Conservation (phyloP, 2,797 vertebrate species). For the Loris lydekkerianus region DNA sequence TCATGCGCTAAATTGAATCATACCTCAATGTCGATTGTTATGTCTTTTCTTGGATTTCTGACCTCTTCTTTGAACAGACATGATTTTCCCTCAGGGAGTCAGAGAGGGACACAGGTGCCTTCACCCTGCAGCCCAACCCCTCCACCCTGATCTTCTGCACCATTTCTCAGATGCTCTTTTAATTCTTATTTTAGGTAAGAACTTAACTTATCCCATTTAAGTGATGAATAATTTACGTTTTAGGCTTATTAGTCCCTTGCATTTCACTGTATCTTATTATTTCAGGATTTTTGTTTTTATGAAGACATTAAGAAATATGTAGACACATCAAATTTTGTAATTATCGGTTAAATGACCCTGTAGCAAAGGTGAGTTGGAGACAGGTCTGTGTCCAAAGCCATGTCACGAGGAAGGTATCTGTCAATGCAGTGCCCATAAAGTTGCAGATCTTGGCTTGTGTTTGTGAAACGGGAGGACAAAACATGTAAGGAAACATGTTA, state of each 20-base stretch:
- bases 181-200: slow-evolving; percentile 66
- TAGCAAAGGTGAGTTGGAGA: neutral
- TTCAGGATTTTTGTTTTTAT: neutral
- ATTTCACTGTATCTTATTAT: slow-evolving; percentile 25
- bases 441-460: neutral
- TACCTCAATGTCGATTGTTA: slow-evolving; percentile 22
- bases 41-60: slow-evolving; percentile 29
- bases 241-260: neutral
- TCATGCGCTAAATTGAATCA: slow-evolving; percentile 6
- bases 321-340: neutral
- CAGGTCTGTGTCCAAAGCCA: neutral
- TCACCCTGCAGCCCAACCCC: neutral
- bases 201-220: neutral
- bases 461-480: too few species aligned
- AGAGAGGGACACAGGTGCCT: neutral
- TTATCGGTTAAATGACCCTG: neutral
- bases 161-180: slow-evolving; percentile 59
- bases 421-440: neutral
- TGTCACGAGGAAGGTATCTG: neutral
- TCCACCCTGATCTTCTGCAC: slow-evolving; percentile 36
- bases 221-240: slow-evolving; percentile 9
- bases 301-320: neutral
- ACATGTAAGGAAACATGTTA: neutral
- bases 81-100: neutral
- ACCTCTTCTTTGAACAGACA: neutral